A percentile compares a stretch with the other conserved stretches of the same genome.
These are phyloP conservation scores for Hydriomena furcata DNA, from an alignment of 2,888 invertebrate species.

Conservation along the genomic window DNA sequence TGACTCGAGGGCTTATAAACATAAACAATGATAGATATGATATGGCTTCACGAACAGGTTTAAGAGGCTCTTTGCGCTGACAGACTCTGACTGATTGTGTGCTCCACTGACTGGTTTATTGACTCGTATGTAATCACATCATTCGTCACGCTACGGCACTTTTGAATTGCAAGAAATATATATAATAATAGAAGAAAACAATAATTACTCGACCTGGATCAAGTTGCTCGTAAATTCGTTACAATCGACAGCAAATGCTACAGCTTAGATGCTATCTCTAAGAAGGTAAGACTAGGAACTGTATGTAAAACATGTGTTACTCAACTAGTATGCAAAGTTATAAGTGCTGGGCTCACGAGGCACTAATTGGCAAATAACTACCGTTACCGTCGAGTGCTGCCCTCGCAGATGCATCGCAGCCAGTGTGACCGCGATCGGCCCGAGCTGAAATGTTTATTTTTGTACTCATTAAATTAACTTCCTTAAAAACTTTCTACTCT, in stretches of 20 bases:
- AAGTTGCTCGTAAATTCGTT: constrained; percentile 22
- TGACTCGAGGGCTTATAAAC: constrained; percentile 52
- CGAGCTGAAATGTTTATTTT: constrained; percentile 47
- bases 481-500: constrained; percentile 44
- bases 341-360: constrained; percentile 21
- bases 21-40: constrained; percentile 51
- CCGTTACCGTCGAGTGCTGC: constrained; percentile 44
- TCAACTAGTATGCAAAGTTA: constrained; percentile 32
- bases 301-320: constrained; percentile 28
- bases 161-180: constrained; percentile 19
- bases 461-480: constrained; percentile 42
- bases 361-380: constrained; percentile 50
- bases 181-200: constrained; percentile 13
- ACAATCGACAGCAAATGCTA: constrained; percentile 28
- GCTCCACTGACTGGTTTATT: constrained; percentile 12
- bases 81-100: constrained; percentile 7
- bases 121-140: constrained; percentile 17
- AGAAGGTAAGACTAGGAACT: constrained; percentile 28
- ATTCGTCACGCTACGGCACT: constrained; percentile 15
- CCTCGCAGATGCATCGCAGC: constrained; percentile 38
- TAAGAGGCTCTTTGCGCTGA: constrained; percentile 11
- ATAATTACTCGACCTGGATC: constrained; percentile 9
- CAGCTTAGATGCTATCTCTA: constrained; percentile 32
- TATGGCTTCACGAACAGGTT: constrained; percentile 26
- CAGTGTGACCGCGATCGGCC: constrained; percentile 46